Evolutionary conservation across 2,797 vertebrate species (phyloP).

Genomic region (Merluccius polli): DNA sequence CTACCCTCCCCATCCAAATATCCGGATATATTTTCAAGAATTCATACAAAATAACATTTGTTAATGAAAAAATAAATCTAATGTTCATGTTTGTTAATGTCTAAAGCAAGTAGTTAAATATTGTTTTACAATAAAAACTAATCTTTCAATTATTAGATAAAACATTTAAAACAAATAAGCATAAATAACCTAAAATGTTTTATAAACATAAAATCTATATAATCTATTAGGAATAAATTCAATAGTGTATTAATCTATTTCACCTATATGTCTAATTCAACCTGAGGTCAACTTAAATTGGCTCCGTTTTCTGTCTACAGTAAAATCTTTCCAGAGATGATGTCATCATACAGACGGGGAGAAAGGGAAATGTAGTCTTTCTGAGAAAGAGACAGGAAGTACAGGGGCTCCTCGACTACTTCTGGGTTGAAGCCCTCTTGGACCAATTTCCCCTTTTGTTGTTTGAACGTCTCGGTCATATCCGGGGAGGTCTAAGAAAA

Average conservation of each 20-base stretch:
- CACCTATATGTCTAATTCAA: neutral
- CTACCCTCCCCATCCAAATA: neutral
- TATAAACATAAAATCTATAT: neutral
- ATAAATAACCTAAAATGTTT: conserved; percentile 1
- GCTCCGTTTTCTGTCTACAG: conserved; percentile 55
- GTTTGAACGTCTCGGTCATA: conserved; percentile 86
- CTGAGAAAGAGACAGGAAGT: conserved; percentile 69
- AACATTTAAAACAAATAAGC: neutral
- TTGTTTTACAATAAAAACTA: too few species aligned
- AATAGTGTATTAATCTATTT: neutral
- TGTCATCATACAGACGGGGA: conserved; percentile 52
- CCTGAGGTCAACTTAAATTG: neutral
- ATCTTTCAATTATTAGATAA: neutral
- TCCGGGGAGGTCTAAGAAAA: conserved; percentile 73
- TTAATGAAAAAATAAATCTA: neutral
- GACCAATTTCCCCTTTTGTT: conserved; percentile 80
- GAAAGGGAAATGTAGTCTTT: conserved; percentile 72
- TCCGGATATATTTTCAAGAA: neutral
- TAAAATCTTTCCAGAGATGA: conserved; percentile 68
- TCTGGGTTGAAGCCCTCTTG: conserved; percentile 76
- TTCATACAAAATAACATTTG: neutral
- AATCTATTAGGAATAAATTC: neutral
- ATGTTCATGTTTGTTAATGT: too few species aligned
- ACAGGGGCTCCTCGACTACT: conserved; percentile 63
- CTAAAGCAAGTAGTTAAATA: too few species aligned